Evolutionary conservation across 2,797 vertebrate species (phyloP).

Genomic region (Xenentodon cancila): DNA sequence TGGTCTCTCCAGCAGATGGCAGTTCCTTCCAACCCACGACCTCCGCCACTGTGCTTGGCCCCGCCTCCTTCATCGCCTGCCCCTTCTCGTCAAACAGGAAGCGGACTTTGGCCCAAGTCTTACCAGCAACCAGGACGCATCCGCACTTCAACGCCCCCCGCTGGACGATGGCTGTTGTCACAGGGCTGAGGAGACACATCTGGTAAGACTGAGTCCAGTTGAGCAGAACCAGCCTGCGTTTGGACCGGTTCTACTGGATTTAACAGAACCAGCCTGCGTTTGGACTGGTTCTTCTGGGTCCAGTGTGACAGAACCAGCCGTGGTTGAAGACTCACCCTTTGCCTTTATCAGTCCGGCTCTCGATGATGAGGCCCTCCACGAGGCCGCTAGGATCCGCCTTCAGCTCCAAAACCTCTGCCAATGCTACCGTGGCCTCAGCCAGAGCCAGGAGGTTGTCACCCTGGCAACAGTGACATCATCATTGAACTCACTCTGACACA

Average conservation of each 20-base stretch:
- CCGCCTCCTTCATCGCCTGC: slow-evolving; percentile 73
- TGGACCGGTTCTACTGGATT: too few relatives aligned
- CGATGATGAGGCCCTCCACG: slow-evolving; percentile 89
- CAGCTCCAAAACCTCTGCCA: slow-evolving; percentile 93
- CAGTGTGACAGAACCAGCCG: background rate
- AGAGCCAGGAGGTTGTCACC: slow-evolving; percentile 90
- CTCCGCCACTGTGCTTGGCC: slow-evolving; percentile 87
- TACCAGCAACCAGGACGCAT: slow-evolving; percentile 90
- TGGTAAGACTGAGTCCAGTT: background rate
- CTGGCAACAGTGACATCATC: slow-evolving; percentile 64
- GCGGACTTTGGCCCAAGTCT: slow-evolving; percentile 93
- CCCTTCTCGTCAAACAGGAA: slow-evolving; percentile 92
- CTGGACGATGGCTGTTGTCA: slow-evolving; percentile 91
- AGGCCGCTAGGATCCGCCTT: slow-evolving; percentile 86
- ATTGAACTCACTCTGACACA: too few relatives aligned
- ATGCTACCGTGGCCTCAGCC: slow-evolving; percentile 88
- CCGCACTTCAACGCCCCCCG: slow-evolving; percentile 89
- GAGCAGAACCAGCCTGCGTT: background rate
- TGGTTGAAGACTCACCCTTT: slow-evolving; percentile 82
- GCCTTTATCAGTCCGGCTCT: slow-evolving; percentile 91
- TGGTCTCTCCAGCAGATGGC: slow-evolving; percentile 90
- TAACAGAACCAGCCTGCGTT: too few relatives aligned
- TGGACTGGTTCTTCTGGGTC: too few relatives aligned
- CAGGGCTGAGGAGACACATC: slow-evolving; percentile 74
- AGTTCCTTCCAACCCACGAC: slow-evolving; percentile 94